phyloP scores from a whole-genome alignment of 2,113 vertebrate species.

The Elgaria multicarinata region DNA sequence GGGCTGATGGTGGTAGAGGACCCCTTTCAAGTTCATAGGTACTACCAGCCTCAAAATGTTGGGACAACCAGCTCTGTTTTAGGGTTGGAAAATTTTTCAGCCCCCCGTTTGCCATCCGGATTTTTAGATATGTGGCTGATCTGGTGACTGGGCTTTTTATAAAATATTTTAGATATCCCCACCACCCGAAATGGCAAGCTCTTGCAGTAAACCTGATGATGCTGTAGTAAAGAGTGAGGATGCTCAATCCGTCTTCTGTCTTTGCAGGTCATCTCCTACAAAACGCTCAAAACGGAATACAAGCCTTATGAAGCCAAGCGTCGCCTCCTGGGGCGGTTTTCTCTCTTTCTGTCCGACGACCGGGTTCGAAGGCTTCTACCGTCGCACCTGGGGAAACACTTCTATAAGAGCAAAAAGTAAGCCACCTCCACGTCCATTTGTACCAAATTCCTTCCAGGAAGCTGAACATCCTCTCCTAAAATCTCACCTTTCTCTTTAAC shows the following conservation, averaged over 20 bases:
- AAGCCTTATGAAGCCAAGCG: constrained; percentile 89
- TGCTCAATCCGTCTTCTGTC: neutral
- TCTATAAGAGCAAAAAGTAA: constrained; percentile 88
- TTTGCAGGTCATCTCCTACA: constrained; percentile 85
- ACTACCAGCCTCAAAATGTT: neutral
- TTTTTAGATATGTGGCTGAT: neutral
- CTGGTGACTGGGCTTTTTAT: neutral
- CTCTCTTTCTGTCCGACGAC: constrained; percentile 87
- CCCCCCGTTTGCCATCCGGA: neutral
- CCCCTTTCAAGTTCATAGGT: too few species aligned
- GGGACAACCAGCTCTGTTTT: neutral
- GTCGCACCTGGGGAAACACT: constrained; percentile 88
- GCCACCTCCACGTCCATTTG: constrained; percentile 19
- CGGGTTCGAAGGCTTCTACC: constrained; percentile 85
- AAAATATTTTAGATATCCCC: neutral
- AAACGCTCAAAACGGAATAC: constrained; percentile 85
- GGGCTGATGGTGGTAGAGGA: neutral
- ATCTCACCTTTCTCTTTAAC: neutral
- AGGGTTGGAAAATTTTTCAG: neutral
- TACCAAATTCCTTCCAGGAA: neutral
- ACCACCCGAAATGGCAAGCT: too few species aligned
- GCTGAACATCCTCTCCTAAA: neutral
- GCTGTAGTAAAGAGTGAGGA: neutral
- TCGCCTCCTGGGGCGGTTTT: constrained; percentile 83
- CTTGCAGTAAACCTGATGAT: neutral